Evolutionary conservation across 2,888 invertebrate genomes (phyloP), one percentile per base, ranked within the genome.

Genomic region (Agrilus biguttatus): DNA sequence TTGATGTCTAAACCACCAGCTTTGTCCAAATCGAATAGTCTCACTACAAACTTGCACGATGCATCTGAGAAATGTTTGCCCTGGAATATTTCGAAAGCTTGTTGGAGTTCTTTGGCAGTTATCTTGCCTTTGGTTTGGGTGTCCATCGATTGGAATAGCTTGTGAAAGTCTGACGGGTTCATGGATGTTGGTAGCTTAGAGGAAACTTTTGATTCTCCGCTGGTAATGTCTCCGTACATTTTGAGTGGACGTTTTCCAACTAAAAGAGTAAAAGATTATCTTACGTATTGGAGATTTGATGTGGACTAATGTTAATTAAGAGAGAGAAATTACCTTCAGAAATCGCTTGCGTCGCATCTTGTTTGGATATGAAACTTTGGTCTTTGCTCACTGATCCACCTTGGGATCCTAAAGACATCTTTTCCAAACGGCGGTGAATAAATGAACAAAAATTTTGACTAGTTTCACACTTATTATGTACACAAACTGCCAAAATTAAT

Each of bases 41-140:
- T 53, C 12, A 63, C 63, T 12, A 63, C 59, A 44, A 63, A 61
- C 49, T 63, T 62, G 43, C 63, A 63, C 3, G 57, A 51, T 5
- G 53, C 54, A 39, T 62, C 62, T 0, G 61, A 61, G 47, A 59
- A 62, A 37, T 55, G 57, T 36, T 53, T 59, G 5, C 59, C 59
- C 43, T 63, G 63, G 43, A 61, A 61, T 1, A 53, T 55, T 40
- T 58, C 58, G 50, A 63, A 63, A 1, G 62, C 61, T 34, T 57
- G 55, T 43, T 62, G 61, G 1, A 63, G 54, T 43, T 62, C 61
- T 43, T 57, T 59, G 4, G 62, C 56, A 4, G 55, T 52, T 34
- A 63, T 55, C 44, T 53, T 55, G 2, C 63, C 63, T 38, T 55
- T 54, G 19, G 46, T 43, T 14, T 35, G 41, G 19, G 41, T 52